A percentile compares a stretch with the other conserved stretches of the same genome.
Conservation (phyloP, 2,113 vertebrate species). For the Brachypodius melanocephalos region DNA sequence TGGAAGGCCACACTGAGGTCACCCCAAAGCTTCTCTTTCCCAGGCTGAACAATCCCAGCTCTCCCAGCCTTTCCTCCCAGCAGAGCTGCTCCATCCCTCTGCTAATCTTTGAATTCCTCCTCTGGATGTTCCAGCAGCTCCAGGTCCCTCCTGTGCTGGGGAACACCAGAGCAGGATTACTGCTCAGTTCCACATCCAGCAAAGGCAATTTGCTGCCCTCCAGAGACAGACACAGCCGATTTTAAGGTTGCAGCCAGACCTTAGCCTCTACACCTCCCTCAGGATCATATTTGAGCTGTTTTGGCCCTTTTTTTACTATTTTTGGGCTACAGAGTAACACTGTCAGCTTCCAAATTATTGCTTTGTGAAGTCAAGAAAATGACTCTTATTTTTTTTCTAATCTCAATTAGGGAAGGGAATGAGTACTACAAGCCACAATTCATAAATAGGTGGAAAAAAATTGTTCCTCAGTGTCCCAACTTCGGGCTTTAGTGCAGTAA, state of each 20-base stretch:
- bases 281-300: neutral
- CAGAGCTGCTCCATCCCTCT: neutral
- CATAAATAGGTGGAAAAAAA: neutral
- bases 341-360: neutral
- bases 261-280: neutral
- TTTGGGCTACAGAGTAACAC: neutral
- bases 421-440: neutral
- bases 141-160: neutral
- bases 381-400: neutral
- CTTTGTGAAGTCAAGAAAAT: neutral
- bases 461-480: neutral
- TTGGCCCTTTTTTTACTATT: neutral
- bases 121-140: neutral
- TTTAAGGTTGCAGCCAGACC: neutral
- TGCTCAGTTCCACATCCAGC: neutral
- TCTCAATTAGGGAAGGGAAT: neutral
- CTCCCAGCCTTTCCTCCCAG: neutral
- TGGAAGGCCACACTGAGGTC: fast-evolving
- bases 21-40: neutral
- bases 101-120: neutral
- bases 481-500: neutral
- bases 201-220: neutral
- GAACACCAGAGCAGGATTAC: neutral
- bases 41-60: neutral
- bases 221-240: neutral